Percentiles rank a stretch among this genome's conserved stretches.
Evolutionary conservation across 2,888 invertebrate genomes (phyloP).

Genomic region (Drosophila prolongata): DNA sequence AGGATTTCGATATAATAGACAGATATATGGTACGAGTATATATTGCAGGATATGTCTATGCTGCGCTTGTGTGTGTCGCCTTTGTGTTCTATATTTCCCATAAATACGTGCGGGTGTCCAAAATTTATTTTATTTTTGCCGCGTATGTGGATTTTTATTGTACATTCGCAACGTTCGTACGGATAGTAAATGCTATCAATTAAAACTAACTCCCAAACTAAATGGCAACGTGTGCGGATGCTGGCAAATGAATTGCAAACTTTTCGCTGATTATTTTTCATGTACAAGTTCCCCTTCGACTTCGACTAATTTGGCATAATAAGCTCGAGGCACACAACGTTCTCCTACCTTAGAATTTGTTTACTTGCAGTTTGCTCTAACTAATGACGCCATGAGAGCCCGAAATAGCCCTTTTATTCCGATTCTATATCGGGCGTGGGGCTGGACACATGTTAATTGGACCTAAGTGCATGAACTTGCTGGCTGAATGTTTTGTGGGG

Average conservation of each 20-base stretch:
- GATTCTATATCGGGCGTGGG: background rate
- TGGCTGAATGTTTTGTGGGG: conserved; percentile 36
- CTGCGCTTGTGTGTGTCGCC: conserved; percentile 11
- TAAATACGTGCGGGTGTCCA: conserved; percentile 22
- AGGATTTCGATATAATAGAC: conserved; percentile 36
- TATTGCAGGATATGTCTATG: conserved; percentile 29
- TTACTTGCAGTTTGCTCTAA: conserved; percentile 35
- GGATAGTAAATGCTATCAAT: conserved; percentile 40
- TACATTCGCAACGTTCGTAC: conserved; percentile 45
- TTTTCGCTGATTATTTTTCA: conserved; percentile 33
- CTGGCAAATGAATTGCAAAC: conserved; percentile 40
- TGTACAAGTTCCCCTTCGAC: conserved; percentile 32
- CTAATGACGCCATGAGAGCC: conserved; percentile 16
- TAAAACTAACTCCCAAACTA: conserved; percentile 51
- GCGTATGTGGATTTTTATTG: conserved; percentile 30
- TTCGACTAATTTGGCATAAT: conserved; percentile 67
- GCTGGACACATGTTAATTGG: conserved; percentile 10
- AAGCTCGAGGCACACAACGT: conserved; percentile 69
- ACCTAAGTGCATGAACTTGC: conserved; percentile 25
- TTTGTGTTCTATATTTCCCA: conserved; percentile 1
- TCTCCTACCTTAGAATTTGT: conserved; percentile 24
- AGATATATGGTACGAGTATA: conserved; percentile 30
- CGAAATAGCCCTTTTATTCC: background rate
- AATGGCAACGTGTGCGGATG: conserved; percentile 61
- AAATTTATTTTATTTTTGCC: conserved; percentile 11